Evolutionary conservation across 2,888 invertebrate species (phyloP), one percentile per base, ranked within the genome.

Genomic region (Amiota minor): DNA sequence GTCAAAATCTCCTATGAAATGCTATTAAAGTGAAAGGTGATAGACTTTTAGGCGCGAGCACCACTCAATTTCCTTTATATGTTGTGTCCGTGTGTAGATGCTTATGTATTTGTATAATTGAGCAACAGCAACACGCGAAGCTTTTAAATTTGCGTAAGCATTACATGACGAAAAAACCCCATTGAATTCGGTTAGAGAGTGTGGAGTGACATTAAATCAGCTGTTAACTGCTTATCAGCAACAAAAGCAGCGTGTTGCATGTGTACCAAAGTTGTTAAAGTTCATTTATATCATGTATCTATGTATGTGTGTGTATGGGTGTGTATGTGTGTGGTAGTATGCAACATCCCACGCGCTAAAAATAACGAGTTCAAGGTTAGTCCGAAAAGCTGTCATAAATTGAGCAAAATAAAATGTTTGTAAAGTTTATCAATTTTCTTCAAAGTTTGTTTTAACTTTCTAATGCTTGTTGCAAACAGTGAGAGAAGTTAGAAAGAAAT

Each of bases 281-380:
- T 53, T 53, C n/a, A 46, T 35, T 9, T 35, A n/a, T 46, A 49
- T n/a, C 23, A 67, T 67, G 50, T 67, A 49, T 10, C 18, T 70
- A 56, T 45, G 8, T 35, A 59, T 46, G 59, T 35, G 6, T 55
- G n/a, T 69, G n/a, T 69, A 20, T 67, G 18, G 11, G 49, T 67
- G 20, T 67, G 47, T 49, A 23, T 68, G 12, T 35, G 18, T 23
- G 23, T 23, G 23, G 3, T 6, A 35, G 35, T 8, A 35, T 35
- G 35, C 35, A 35, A 35, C 35, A 35, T 35, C 53, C 68, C 69
- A 71, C 71, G 65, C 65, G 74, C 77, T 78, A 74, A 73, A 73
- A 75, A 75, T 74, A 78, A 65, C 70, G 78, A 81, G 80, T 81
- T 81, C 81, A 81, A 76, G 81, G 81, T 76, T 75, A 77, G 53